phyloP scores from a whole-genome alignment of 2,888 invertebrate genomes.

The Chelonus formosanus region DNA sequence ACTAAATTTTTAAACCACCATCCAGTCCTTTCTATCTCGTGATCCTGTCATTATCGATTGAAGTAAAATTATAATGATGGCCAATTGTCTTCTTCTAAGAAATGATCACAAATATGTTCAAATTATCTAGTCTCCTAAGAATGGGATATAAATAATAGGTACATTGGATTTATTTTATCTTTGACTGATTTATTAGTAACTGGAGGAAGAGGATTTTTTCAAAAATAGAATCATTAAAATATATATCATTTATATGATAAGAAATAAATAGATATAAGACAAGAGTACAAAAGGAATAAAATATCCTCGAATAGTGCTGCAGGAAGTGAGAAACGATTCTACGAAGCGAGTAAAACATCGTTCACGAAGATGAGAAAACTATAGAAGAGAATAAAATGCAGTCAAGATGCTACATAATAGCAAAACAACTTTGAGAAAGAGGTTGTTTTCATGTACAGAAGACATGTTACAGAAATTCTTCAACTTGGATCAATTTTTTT shows the following conservation, averaged over 20 bases:
- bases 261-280: constrained; percentile 17
- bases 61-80: constrained; percentile 31
- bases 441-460: too few species aligned
- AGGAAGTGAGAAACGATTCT: constrained; percentile 43
- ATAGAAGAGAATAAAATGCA: constrained; percentile 1
- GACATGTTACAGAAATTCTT: too few species aligned
- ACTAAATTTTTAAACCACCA: constrained; percentile 15
- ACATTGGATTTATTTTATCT: too few species aligned
- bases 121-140: not conserved
- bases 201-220: too few species aligned
- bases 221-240: constrained; percentile 12
- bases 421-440: too few species aligned
- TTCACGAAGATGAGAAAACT: constrained; percentile 38
- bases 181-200: too few species aligned
- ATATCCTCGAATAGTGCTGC: constrained; percentile 23
- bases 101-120: too few species aligned
- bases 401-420: too few species aligned
- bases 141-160: not conserved
- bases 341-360: constrained; percentile 42
- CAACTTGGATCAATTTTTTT: too few species aligned
- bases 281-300: constrained; percentile 13
- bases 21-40: not conserved
- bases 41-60: constrained; percentile 33
- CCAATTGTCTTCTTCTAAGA: not conserved
- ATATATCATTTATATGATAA: not conserved